phyloP scores from a whole-genome alignment of 2,888 invertebrate genomes.

The Chymomyza fuscimana region DNA sequence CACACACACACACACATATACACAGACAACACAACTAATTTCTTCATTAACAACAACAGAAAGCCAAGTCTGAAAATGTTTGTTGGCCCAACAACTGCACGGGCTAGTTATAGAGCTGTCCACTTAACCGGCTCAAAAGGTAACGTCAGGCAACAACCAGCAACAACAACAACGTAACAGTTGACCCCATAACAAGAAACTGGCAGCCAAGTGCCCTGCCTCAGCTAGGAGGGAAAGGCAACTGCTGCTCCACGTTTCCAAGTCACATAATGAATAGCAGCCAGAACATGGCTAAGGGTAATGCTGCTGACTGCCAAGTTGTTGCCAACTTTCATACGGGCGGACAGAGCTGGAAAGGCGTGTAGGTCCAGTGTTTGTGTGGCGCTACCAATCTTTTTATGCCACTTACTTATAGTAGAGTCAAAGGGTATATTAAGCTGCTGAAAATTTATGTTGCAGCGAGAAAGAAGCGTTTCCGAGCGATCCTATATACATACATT shows the following conservation, averaged over 20 bases:
- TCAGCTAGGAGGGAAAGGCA: background rate
- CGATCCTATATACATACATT: too few species aligned
- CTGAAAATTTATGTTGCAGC: too few species aligned
- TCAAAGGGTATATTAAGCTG: too few species aligned
- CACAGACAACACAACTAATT: slow-evolving; percentile 40
- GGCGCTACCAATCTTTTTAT: background rate
- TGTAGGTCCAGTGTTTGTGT: background rate
- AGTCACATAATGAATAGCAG: slow-evolving; percentile 63
- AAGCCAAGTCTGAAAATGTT: background rate
- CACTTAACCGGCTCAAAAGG: slow-evolving; percentile 27
- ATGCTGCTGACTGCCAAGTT: slow-evolving; percentile 43
- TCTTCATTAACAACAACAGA: slow-evolving; percentile 42
- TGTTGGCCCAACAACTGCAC: background rate
- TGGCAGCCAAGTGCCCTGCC: slow-evolving; percentile 55
- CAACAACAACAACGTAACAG: background rate
- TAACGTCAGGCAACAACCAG: background rate
- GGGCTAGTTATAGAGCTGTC: slow-evolving; percentile 19
- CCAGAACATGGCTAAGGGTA: slow-evolving; percentile 48
- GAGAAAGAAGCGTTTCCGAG: too few species aligned
- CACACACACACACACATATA: background rate
- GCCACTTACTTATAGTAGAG: too few species aligned
- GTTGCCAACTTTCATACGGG: slow-evolving; percentile 12
- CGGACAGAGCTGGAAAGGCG: background rate
- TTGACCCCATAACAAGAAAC: background rate
- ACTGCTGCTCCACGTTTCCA: slow-evolving; percentile 29